phyloP scores from a whole-genome alignment of 2,797 vertebrate genomes.

The Leuciscus waleckii region DNA sequence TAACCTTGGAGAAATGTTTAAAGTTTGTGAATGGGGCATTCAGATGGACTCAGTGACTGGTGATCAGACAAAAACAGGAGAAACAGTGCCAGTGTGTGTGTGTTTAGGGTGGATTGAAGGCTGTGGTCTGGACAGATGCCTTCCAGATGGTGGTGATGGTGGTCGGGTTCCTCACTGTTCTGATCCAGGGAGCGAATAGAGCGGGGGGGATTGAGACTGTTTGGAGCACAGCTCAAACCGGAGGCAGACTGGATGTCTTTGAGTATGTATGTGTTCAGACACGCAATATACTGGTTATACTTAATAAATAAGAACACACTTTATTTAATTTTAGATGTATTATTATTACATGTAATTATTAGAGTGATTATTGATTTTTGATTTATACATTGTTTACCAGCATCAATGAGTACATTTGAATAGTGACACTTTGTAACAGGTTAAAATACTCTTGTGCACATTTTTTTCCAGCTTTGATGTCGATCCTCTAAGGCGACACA shows the following conservation, averaged over 20 bases:
- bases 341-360: not conserved
- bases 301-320: not conserved
- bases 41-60: not conserved
- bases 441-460: not conserved
- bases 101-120: constrained; percentile 83
- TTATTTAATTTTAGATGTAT: not conserved
- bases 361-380: not conserved
- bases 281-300: not conserved
- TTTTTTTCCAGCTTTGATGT: constrained; percentile 73
- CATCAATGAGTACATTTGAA: not conserved
- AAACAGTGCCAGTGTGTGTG: constrained; percentile 9
- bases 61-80: constrained; percentile 3
- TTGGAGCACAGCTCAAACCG: constrained; percentile 77
- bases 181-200: constrained; percentile 77
- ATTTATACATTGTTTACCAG: not conserved
- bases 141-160: constrained; percentile 89
- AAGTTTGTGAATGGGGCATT: not conserved
- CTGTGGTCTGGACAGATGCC: constrained; percentile 88
- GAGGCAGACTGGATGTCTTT: constrained; percentile 78
- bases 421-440: not conserved
- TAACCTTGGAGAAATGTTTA: not conserved
- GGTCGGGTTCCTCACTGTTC: constrained; percentile 79
- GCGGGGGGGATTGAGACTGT: constrained; percentile 72
- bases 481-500: constrained; percentile 81
- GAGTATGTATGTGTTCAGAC: constrained; percentile 72